Evolutionary conservation across 37 sponge, comb jelly and placozoan species (phyloP).

Genomic region (Mnemiopsis leidyi): DNA sequence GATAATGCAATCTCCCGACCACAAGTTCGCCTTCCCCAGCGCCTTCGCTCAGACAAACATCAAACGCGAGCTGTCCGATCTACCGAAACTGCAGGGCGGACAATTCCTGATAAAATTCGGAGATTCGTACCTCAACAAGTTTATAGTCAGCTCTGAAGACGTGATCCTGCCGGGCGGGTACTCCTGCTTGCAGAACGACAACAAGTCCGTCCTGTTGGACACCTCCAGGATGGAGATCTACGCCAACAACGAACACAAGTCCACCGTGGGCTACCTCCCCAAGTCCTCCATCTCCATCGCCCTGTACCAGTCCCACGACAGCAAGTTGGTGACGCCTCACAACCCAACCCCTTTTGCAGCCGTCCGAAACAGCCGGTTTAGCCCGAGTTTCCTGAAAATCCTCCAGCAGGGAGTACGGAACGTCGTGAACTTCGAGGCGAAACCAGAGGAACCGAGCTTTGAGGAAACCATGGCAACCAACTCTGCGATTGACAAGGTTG

Average conservation of each 20-base stretch:
- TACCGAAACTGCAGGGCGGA: slow-evolving; percentile 5
- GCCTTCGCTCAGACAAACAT: neutral
- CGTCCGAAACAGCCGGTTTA: slow-evolving; percentile 14
- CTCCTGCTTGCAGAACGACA: neutral
- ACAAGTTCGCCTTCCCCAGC: slow-evolving; percentile 24
- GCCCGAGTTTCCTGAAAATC: slow-evolving; percentile 4
- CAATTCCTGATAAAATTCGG: slow-evolving; percentile 16
- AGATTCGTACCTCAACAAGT: slow-evolving; percentile 11
- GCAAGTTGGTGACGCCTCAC: neutral
- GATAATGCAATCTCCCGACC: neutral
- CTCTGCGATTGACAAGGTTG: neutral
- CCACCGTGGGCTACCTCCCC: slow-evolving; percentile 49
- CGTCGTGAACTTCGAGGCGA: neutral
- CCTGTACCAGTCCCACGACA: neutral
- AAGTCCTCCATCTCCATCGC: slow-evolving; percentile 8
- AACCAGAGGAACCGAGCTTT: neutral
- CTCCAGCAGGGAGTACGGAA: neutral
- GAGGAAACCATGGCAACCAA: neutral
- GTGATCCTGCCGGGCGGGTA: slow-evolving; percentile 13
- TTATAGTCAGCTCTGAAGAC: neutral
- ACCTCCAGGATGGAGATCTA: neutral
- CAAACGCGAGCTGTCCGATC: slow-evolving; percentile 2
- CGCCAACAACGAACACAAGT: neutral
- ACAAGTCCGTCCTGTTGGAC: neutral
- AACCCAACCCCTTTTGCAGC: slow-evolving; percentile 38